Evolutionary conservation across 2,797 vertebrate genomes (phyloP).

Genomic region (Alca torda): DNA sequence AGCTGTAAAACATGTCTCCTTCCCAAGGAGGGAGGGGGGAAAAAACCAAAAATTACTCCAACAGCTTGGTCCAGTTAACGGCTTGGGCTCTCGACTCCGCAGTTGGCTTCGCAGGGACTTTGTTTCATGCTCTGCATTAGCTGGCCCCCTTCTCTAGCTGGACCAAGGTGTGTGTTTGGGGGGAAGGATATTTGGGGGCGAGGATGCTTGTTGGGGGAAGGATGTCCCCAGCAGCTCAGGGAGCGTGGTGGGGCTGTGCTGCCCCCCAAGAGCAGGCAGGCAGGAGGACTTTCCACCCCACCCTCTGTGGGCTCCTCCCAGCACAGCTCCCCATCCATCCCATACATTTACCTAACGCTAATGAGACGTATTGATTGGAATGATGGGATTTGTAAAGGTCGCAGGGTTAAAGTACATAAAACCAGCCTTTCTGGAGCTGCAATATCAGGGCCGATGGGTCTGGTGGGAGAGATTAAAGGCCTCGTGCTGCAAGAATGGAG

Average conservation of each 20-base stretch:
- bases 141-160: not conserved
- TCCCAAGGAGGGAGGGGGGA: not conserved
- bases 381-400: slow-evolving; percentile 79
- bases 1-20: slow-evolving; percentile 61
- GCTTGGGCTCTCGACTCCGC: not conserved
- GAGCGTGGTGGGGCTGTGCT: not conserved
- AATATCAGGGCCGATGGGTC: slow-evolving; percentile 75
- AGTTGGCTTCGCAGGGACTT: slow-evolving; percentile 16
- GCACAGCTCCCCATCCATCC: slow-evolving; percentile 59
- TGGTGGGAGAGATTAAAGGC: slow-evolving; percentile 77
- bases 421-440: slow-evolving; percentile 76
- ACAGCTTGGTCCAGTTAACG: slow-evolving; percentile 61
- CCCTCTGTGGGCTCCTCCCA: not conserved
- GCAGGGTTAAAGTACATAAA: slow-evolving; percentile 77
- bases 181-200: not conserved
- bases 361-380: slow-evolving; percentile 80
- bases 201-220: not conserved
- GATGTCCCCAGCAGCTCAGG: not conserved
- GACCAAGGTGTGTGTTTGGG: not conserved
- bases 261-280: not conserved
- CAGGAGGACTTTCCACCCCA: slow-evolving; percentile 1
- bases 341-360: slow-evolving; percentile 79
- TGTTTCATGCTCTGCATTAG: not conserved
- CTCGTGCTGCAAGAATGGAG: slow-evolving; percentile 68
- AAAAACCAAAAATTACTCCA: not conserved